Conservation (phyloP, 2,113 vertebrate species). For the Nanorana parkeri region DNA sequence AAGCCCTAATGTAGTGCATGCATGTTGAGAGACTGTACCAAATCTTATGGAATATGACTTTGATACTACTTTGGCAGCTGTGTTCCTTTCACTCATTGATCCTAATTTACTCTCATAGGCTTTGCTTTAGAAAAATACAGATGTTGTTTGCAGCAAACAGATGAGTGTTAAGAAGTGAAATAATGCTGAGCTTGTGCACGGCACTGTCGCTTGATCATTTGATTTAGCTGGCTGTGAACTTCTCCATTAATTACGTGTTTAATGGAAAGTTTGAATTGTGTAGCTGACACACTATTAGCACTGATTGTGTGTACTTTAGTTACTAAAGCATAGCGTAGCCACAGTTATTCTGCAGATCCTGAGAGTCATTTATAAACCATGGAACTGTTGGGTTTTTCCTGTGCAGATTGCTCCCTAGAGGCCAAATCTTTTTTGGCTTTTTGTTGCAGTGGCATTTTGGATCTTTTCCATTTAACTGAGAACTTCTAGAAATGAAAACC, state of each 20-base stretch:
- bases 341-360: constrained; percentile 16
- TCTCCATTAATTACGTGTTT: constrained; percentile 17
- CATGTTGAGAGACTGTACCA: no score
- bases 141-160: background rate
- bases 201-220: background rate
- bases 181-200: constrained; percentile 4
- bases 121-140: background rate
- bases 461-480: background rate
- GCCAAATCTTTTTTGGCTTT: background rate
- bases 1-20: no score
- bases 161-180: background rate
- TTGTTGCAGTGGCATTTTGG: background rate
- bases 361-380: constrained; percentile 1
- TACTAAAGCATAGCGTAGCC: background rate
- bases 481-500: no score
- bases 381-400: background rate
- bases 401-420: constrained; percentile 6
- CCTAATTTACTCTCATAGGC: no score
- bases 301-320: background rate
- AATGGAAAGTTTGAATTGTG: background rate
- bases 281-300: background rate
- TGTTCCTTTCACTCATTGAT: no score
- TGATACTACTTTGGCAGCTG: no score
- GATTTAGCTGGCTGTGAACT: constrained; percentile 18
- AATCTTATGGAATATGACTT: no score